phyloP scores from a whole-genome alignment of 2,797 vertebrate species.

The Darevskia mixta region DNA sequence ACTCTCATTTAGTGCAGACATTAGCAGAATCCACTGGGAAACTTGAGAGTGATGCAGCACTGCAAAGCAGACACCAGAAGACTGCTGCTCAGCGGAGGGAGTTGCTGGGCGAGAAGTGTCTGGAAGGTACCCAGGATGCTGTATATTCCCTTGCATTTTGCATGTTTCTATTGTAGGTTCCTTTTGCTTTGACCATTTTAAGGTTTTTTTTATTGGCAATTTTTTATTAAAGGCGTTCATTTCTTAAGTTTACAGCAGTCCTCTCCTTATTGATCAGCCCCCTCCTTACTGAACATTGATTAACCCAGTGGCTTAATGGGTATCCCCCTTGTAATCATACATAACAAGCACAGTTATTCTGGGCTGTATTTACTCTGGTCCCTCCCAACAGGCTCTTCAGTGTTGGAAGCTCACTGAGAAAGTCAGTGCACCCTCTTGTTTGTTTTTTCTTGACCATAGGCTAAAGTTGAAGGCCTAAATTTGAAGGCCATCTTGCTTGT shows the following conservation, averaged over 20 bases:
- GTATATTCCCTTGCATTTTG: not conserved
- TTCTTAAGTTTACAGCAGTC: not conserved
- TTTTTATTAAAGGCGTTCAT: not conserved
- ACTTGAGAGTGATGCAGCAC: constrained; percentile 69
- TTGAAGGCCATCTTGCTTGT: too few relatives aligned
- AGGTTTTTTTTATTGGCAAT: not conserved
- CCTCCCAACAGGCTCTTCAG: too few relatives aligned
- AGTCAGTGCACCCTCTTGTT: too few relatives aligned
- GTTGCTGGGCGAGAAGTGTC: constrained; percentile 84
- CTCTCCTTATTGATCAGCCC: not conserved
- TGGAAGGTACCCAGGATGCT: constrained; percentile 79
- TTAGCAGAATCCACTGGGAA: constrained; percentile 84
- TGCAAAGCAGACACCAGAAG: constrained; percentile 84
- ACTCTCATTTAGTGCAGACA: constrained; percentile 76
- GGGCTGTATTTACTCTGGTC: not conserved
- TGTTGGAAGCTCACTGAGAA: not conserved
- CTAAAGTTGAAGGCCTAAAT: too few relatives aligned
- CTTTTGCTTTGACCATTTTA: not conserved
- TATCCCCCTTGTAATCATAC: not conserved
- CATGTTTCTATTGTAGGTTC: not conserved
- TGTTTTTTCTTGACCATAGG: too few relatives aligned
- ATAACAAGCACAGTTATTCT: not conserved
- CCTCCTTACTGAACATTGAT: not conserved
- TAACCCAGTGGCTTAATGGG: too few relatives aligned
- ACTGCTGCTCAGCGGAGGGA: constrained; percentile 85